Evolutionary conservation across 2,888 invertebrate species (phyloP).

Genomic region (Idaea straminata): DNA sequence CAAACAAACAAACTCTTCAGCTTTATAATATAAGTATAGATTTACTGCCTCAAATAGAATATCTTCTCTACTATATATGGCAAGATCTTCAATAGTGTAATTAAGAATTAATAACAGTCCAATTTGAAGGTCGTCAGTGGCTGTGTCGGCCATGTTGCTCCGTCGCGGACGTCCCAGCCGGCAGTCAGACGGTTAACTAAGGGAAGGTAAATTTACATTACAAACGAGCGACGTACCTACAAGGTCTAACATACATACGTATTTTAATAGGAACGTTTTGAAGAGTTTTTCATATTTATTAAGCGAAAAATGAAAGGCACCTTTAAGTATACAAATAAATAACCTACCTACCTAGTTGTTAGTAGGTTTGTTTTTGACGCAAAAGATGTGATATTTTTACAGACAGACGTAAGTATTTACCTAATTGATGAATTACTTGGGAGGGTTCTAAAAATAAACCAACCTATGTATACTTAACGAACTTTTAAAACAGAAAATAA

Average conservation of each 20-base stretch:
- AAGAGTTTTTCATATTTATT: neutral
- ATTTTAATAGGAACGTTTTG: neutral
- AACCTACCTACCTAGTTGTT: too few relatives aligned
- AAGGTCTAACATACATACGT: conserved; percentile 43
- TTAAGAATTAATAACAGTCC: conserved; percentile 44
- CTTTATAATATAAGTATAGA: too few relatives aligned
- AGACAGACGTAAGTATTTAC: neutral
- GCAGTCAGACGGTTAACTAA: conserved; percentile 48
- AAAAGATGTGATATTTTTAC: neutral
- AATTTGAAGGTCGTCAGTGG: conserved; percentile 29
- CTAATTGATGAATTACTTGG: neutral
- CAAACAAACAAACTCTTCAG: too few relatives aligned
- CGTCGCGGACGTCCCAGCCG: conserved; percentile 42
- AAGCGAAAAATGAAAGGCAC: neutral
- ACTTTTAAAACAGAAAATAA: conserved; percentile 4
- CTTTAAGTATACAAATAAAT: neutral
- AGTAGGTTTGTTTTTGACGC: neutral
- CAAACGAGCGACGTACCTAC: conserved; percentile 59
- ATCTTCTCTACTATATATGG: conserved; percentile 10
- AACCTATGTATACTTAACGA: conserved; percentile 17
- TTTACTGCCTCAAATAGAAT: neutral
- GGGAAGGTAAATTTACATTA: conserved; percentile 64
- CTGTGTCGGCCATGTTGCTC: conserved; percentile 39
- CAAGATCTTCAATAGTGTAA: conserved; percentile 26
- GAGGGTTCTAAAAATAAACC: neutral